Evolutionary conservation across 2,113 vertebrate species (phyloP).

Genomic region (Sarotherodon lohbergeri): DNA sequence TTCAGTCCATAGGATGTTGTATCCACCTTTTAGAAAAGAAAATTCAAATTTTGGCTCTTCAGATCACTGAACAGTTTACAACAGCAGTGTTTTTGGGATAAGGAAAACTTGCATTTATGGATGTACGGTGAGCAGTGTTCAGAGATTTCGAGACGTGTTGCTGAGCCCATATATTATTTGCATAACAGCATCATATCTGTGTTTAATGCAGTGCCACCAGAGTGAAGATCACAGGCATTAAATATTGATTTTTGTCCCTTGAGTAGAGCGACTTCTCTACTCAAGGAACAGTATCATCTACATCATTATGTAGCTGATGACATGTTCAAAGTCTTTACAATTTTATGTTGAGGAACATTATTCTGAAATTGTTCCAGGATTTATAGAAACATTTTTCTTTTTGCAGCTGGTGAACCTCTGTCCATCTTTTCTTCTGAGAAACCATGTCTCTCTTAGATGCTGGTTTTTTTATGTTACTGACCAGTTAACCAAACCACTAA

Average conservation of each 20-base stretch:
- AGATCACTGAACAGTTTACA: not conserved
- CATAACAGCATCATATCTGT: not conserved
- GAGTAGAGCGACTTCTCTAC: not conserved
- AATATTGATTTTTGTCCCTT: not conserved
- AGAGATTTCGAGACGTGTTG: not conserved
- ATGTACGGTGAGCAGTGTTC: not conserved
- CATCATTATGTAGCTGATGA: not conserved
- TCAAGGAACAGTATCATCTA: not conserved
- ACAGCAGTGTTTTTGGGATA: not conserved
- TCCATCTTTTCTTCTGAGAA: not conserved
- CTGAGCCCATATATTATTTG: not conserved
- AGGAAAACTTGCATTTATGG: not conserved
- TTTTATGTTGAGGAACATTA: not conserved
- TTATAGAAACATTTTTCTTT: not conserved
- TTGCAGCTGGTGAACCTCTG: not conserved
- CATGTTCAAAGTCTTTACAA: not conserved
- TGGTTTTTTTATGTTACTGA: not conserved
- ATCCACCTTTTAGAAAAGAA: not conserved
- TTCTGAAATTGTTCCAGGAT: not conserved
- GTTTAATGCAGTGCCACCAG: not conserved
- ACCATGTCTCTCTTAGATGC: not conserved
- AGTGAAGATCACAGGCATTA: not conserved
- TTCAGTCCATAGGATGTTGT: not conserved
- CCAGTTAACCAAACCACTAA: not conserved
- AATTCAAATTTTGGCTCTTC: not conserved